Base-by-base conservation (phyloP, 2,113 vertebrate genomes). In the Oxygymnocypris stewartii region DNA sequence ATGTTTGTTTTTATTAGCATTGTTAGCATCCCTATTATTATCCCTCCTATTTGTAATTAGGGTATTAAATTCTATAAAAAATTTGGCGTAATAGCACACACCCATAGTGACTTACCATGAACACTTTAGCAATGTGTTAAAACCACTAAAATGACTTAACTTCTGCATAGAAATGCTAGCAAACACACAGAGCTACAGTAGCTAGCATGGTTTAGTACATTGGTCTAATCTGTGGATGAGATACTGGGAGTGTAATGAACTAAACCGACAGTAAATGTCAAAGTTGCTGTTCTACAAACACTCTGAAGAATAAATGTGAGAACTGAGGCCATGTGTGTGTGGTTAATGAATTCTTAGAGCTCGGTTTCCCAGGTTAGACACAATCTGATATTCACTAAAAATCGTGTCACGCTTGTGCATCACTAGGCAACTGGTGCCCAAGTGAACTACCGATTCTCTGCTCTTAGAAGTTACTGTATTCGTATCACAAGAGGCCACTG, bases 341-440 rank as follows among this genome's bases (percentile, higher is more conserved):
- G 78, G 35, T 42, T 79, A 83, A 85, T 71, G 67, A 6, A 80
- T 42, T 54, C 25, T 54, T 6, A 78, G 57, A 73, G 18, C 77
- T 86, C n/a, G 47, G 85, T 88, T 84, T 87, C 75, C 83, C 73
- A 35, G 82, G 80, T 54, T 6, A 82, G 63, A 25, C n/a, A 49
- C 84, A 37, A 65, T 61, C 74, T 77, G 47, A 23, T 42, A 85
- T 88, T 89, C 77, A 83, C 82, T 89, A n/a, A 77, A 82, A 63
- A 44, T 83, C 51, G 51, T 85, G 44, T 85, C 86, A 90, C 77
- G 67, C 47, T 20, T 65, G 35, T 28, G 40, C 44, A 88, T 74
- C 79, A 49, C 88, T 87, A 86, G 79, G 88, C 88, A 90, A 90
- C 88, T 20, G 23, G 67, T 82, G 37, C 67, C 31, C n/a, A 74